These are phyloP conservation scores for Thunnus thynnus DNA, from an alignment of 2,113 vertebrate species.

Conservation along the genomic window DNA sequence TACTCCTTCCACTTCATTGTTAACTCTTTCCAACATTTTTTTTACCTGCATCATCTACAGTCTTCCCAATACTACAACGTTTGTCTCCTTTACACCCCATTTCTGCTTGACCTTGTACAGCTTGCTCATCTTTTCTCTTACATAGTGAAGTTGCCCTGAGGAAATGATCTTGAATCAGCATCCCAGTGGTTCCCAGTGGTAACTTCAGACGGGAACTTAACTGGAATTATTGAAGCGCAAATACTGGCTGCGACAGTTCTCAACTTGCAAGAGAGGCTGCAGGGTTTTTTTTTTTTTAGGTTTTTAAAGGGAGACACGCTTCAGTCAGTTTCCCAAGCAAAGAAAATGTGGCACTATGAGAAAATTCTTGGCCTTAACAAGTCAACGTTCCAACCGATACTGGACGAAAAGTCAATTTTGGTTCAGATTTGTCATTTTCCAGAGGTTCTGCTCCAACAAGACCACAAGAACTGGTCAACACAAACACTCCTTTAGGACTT, in stretches of 20 bases:
- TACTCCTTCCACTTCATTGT: background rate
- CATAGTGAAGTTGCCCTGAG: constrained; percentile 33
- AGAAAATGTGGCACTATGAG: background rate
- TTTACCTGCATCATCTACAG: background rate
- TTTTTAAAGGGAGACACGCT: constrained; percentile 5
- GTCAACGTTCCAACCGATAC: background rate
- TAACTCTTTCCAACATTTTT: background rate
- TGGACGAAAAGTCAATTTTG: background rate
- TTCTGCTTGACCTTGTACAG: background rate
- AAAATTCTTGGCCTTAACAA: background rate
- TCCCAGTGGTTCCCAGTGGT: background rate
- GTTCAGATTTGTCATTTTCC: background rate
- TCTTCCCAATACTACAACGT: background rate
- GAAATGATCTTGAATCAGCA: constrained; percentile 37
- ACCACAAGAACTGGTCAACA: background rate
- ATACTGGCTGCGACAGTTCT: background rate
- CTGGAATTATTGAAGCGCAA: background rate
- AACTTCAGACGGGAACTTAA: background rate
- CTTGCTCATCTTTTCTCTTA: background rate
- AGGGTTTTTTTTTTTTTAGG: background rate
- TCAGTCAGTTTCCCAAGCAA: background rate
- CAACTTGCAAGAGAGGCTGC: background rate
- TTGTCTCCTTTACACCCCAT: background rate
- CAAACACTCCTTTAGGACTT: background rate
- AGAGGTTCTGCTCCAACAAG: too few relatives aligned